phyloP scores from a whole-genome alignment of 2,888 invertebrate genomes.

The Pterostichus niger region DNA sequence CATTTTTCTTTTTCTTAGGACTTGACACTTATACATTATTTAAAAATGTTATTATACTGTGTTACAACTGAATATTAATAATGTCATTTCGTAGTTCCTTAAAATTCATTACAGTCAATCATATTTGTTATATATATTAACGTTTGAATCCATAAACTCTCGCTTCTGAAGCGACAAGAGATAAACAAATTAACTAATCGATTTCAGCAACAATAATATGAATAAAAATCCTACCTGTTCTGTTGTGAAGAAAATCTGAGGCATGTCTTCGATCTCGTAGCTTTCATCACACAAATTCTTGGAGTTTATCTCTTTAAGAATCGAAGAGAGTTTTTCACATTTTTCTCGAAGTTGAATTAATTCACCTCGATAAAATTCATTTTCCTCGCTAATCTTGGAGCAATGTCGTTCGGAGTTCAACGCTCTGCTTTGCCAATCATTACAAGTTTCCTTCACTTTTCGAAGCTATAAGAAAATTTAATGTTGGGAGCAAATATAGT shows the following conservation, averaged over 20 bases:
- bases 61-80: too few species aligned
- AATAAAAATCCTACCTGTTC: slow-evolving; percentile 34
- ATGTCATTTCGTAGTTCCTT: too few species aligned
- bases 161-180: too few species aligned
- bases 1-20: too few species aligned
- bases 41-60: too few species aligned
- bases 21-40: too few species aligned
- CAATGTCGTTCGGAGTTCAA: slow-evolving; percentile 72
- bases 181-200: too few species aligned
- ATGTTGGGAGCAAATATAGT: too few species aligned
- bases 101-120: too few species aligned
- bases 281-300: slow-evolving; percentile 70
- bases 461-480: slow-evolving; percentile 74
- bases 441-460: slow-evolving; percentile 74
- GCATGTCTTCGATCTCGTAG: slow-evolving; percentile 66
- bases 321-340: slow-evolving; percentile 73
- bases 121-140: too few species aligned
- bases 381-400: slow-evolving; percentile 71
- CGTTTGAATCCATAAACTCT: too few species aligned
- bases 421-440: slow-evolving; percentile 73
- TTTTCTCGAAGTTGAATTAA: slow-evolving; percentile 71
- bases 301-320: slow-evolving; percentile 77
- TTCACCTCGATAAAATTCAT: slow-evolving; percentile 72
- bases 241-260: slow-evolving; percentile 20
- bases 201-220: too few species aligned